Base-by-base conservation (phyloP, 1,140 invertebrate genomes). In the Leptinotarsa lineolata region DNA sequence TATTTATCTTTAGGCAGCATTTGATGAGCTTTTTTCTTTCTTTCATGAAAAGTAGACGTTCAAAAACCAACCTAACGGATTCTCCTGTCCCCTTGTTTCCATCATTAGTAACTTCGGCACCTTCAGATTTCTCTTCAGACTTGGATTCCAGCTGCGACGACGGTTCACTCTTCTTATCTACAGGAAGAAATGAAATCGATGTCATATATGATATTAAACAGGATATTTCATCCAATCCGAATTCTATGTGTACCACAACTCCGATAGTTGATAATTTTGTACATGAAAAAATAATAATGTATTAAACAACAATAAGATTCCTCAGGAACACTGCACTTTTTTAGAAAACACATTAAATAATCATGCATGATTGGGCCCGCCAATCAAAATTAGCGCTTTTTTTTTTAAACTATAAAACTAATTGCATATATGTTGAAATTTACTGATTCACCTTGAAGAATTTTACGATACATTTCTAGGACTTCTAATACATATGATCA, bases 111-210 rank as follows among this genome's bases (percentile, higher is more conserved):
- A 75, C 74, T 60, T 68, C 71, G 72, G 68, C 20, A 67, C 54
- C 73, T 67, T n/a, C 18, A 30, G 44, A 24, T 60, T 61, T 61
- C 21, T 58, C 48, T 70, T 70, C 39, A 45, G 68, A 70, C 59
- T 70, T 70, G 68, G 59, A 58, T 24, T 58, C 68, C 6, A 12
- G 24, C 70, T 67, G 72, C 63, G 72, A 69, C 63, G 16, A 66
- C 22, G 73, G 66, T 73, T 74, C 66, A 72, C 64, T 78, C 77
- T 76, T 78, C 76, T 80, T 75, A 80, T 78, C 78, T 80, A 80
- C 72, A 80, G 78, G 76, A 78, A 78, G 71, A 74, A 79, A 74
- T 74, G 71, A 78, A 80, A 79, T 79, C 78, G 76, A 66, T 76
- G 78, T 76, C 72, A 79, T 77, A 68, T 77, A 79, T 72, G 74